Percentiles rank a stretch among this genome's conserved stretches.
These are phyloP conservation scores for Pyrrhia umbra DNA, from an alignment of 2,888 invertebrate genomes.

Conservation along the genomic window DNA sequence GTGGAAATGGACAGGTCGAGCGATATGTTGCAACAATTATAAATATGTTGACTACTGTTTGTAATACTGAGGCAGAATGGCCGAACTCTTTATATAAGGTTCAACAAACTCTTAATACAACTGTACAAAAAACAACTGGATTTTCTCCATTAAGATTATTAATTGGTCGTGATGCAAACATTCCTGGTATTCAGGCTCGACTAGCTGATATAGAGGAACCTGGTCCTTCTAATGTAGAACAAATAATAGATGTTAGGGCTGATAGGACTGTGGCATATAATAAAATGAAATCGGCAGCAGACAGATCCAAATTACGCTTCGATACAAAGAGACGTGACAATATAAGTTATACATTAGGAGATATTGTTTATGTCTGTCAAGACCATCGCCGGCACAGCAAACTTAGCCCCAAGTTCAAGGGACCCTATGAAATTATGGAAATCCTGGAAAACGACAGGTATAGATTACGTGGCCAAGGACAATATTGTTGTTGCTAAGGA, in stretches of 20 bases:
- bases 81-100: slow-evolving; percentile 34
- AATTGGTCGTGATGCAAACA: slow-evolving; percentile 25
- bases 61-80: slow-evolving; percentile 30
- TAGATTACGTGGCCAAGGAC: not conserved
- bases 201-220: slow-evolving; percentile 11
- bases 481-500: slow-evolving; percentile 9
- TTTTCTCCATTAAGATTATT: slow-evolving; percentile 34
- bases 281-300: slow-evolving; percentile 1
- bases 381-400: not conserved
- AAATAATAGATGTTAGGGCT: slow-evolving; percentile 2
- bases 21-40: slow-evolving; percentile 54
- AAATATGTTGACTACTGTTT: slow-evolving; percentile 56
- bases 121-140: slow-evolving; percentile 45
- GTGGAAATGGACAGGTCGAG: slow-evolving; percentile 40
- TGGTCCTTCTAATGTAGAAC: not conserved
- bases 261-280: slow-evolving; percentile 11
- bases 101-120: slow-evolving; percentile 41
- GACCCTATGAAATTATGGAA: slow-evolving; percentile 8
- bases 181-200: slow-evolving; percentile 21
- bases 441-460: slow-evolving; percentile 4
- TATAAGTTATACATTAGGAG: slow-evolving; percentile 5
- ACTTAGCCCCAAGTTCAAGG: slow-evolving; percentile 5
- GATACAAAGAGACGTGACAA: slow-evolving; percentile 1
- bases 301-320: slow-evolving; percentile 14
- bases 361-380: slow-evolving; percentile 5